Base-by-base conservation (phyloP, 1,140 invertebrate genomes). In the Thaumatotibia leucotreta region DNA sequence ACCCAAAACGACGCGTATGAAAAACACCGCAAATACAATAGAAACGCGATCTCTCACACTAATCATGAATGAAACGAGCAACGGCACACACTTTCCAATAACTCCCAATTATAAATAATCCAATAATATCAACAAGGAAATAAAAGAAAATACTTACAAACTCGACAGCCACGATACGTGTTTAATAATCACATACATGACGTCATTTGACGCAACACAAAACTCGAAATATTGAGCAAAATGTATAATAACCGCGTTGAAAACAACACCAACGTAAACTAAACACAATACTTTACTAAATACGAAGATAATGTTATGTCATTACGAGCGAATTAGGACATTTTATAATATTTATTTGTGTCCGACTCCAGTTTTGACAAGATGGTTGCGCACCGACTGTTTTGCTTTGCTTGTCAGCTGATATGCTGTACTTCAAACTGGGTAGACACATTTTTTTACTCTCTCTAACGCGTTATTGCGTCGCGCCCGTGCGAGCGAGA, bases 361-460 rank as follows among this genome's bases (percentile, higher is more conserved):
- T 85, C 86, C 82, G 83, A 86, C 84, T 91, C 87, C 80, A 87
- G 83, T 89, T 92, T 91, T 91, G 91, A 92, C 91, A 91, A 91
- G 89, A 91, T 91, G 89, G 89, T 92, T 85, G 91, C 89, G 88
- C 83, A 91, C 91, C 89, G 85, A 91, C 89, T 92, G 91, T 92
- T 92, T 92, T 92, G 91, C 90, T 92, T 92, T 91, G 89, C 82
- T 89, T 91, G 90, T 92, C 91, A 92, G 91, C 91, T 92, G 89
- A 92, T 92, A 92, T 83, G 79, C 79, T 88, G 67, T 72, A 74
- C 67, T 86, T 82, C 66, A 81, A 83, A 79, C 76, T 74, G 68
- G 79, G 75, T 61, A 65, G 64, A 69, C 72, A 65, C 67, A 70
- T 73, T 45, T 20, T 64, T 29, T 69, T 10, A 80, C 73, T 81